These are phyloP conservation scores for Ophion obscuratus DNA, from an alignment of 2,888 invertebrate species.

Conservation along the genomic window DNA sequence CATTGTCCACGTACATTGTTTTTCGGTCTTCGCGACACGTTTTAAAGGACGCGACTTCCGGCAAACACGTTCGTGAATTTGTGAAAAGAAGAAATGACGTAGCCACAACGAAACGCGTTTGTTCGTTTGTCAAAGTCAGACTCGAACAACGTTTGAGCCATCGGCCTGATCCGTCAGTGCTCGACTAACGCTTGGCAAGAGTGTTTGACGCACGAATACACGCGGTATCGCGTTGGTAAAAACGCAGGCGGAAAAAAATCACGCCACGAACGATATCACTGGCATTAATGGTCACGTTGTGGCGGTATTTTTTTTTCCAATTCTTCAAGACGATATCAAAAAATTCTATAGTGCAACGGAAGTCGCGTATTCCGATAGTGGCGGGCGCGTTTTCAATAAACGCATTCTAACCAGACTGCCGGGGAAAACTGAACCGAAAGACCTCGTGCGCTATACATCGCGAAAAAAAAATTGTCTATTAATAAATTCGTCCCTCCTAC, in stretches of 20 bases:
- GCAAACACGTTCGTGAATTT: not conserved
- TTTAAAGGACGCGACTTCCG: not conserved
- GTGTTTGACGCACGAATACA: constrained; percentile 22
- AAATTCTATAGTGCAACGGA: constrained; percentile 36
- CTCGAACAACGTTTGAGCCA: not conserved
- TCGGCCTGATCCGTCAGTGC: constrained; percentile 23
- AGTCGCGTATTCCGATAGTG: constrained; percentile 37
- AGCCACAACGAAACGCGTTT: not conserved
- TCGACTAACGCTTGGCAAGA: constrained; percentile 40
- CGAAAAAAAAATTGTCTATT: constrained; percentile 61
- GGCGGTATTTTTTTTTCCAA: constrained; percentile 2
- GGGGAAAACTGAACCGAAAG: constrained; percentile 44
- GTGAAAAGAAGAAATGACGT: not conserved
- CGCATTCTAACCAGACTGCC: constrained; percentile 39
- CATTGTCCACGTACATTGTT: constrained; percentile 67
- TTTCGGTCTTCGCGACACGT: not conserved
- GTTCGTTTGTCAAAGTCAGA: not conserved
- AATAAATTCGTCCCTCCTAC: constrained; percentile 60
- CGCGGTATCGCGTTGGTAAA: constrained; percentile 21
- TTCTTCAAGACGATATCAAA: constrained; percentile 19
- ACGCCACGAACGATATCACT: constrained; percentile 45
- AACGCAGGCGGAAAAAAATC: constrained; percentile 50
- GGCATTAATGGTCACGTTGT: not conserved
- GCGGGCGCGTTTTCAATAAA: constrained; percentile 17
- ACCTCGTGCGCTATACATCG: constrained; percentile 25